Percentiles rank a stretch among this genome's conserved stretches.
These are phyloP conservation scores for Diarsia brunnea DNA, from an alignment of 2,888 invertebrate genomes.

Conservation along the genomic window DNA sequence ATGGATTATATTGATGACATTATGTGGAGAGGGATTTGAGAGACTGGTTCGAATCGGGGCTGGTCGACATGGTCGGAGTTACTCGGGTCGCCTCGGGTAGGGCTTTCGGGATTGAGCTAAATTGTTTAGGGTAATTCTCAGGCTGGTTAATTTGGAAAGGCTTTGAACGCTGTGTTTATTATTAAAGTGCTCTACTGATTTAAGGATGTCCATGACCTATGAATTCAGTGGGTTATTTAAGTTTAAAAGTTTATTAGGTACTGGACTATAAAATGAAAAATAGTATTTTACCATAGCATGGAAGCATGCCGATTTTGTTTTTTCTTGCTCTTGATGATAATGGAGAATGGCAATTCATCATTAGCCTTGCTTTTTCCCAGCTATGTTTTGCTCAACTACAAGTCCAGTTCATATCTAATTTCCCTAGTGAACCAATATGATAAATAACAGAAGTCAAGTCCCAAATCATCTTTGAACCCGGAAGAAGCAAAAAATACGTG, in stretches of 20 bases:
- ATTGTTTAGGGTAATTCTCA: conserved; percentile 42
- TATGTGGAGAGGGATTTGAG: conserved; percentile 35
- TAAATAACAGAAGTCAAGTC: not conserved
- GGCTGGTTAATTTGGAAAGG: conserved; percentile 27
- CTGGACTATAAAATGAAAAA: not conserved
- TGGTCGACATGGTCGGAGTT: conserved; percentile 16
- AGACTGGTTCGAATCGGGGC: conserved; percentile 10
- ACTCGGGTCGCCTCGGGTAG: conserved; percentile 11
- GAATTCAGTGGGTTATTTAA: not conserved
- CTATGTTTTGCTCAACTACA: not conserved
- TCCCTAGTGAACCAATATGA: not conserved
- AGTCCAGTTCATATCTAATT: not conserved
- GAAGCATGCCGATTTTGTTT: not conserved
- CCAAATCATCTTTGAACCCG: conserved; percentile 9
- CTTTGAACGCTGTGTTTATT: conserved; percentile 12
- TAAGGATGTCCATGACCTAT: conserved; percentile 4
- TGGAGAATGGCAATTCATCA: not conserved
- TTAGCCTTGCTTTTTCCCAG: not conserved
- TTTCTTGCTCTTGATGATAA: not conserved
- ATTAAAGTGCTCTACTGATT: conserved; percentile 23
- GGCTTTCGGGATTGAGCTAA: conserved; percentile 26
- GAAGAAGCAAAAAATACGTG: conserved; percentile 19
- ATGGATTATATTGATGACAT: conserved; percentile 58
- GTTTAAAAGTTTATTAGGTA: not conserved
- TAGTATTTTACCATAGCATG: not conserved